Conservation (phyloP, 2,113 vertebrate species). For the Hyaena hyaena region DNA sequence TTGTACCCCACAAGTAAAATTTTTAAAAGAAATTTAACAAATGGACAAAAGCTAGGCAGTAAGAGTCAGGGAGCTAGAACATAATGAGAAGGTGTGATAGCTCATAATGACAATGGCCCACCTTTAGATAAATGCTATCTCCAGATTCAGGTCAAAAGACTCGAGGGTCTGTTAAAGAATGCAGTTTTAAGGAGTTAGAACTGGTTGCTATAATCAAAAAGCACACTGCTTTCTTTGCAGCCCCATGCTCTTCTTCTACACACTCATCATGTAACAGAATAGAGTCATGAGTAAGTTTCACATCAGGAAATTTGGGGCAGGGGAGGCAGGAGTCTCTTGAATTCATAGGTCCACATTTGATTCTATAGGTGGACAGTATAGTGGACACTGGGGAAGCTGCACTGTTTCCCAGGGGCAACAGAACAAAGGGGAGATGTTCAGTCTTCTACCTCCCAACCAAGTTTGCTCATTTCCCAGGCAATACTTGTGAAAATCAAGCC, state of each 20-base stretch:
- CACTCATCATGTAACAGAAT: neutral
- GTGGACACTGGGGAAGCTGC: neutral
- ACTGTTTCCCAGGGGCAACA: neutral
- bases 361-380: neutral
- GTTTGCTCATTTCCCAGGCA: conserved; percentile 13
- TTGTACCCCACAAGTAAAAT: neutral
- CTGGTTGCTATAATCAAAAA: neutral
- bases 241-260: neutral
- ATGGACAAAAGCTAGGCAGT: neutral
- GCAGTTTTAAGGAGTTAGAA: neutral
- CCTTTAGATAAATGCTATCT: neutral
- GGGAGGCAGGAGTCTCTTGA: neutral
- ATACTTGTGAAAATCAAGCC: neutral
- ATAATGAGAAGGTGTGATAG: neutral
- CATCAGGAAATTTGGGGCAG: neutral
- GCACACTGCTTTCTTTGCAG: neutral
- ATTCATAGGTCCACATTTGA: neutral
- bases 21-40: neutral
- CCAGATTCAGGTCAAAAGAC: neutral
- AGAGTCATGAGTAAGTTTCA: neutral
- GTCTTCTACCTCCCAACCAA: conserved; percentile 10
- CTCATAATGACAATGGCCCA: neutral
- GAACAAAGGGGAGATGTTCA: neutral
- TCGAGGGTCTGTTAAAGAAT: neutral
- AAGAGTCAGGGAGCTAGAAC: neutral